Evolutionary conservation across 37 sponge, comb jelly and placozoan genomes (phyloP), one percentile per base, ranked within the genome.

Genomic region (Spongilla lacustris): DNA sequence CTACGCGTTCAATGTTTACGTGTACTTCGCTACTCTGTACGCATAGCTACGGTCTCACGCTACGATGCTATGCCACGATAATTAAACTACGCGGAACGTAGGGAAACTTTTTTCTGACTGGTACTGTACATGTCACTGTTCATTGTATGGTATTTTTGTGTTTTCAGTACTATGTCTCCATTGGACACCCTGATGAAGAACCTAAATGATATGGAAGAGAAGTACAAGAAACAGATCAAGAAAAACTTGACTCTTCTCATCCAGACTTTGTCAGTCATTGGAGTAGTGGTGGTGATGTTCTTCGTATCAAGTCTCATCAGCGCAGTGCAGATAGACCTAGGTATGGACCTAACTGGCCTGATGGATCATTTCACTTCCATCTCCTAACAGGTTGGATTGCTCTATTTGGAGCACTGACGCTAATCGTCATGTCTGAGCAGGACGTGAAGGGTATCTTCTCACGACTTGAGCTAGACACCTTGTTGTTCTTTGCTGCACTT

Each of bases 391-490:
- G 97, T 29, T 97, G 97, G 97, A 94, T 94, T 79, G 95, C 95
- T 34, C 31, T 97, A 74, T 92, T 97, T 86, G 97, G 97, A 35
- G 92, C 91, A 28, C 36, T 97, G 33, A 72, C 75, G 0, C 83
- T 97, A 21, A 80, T 97, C 19, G 37, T 97, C 28, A 38, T 95
- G 29, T 92, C 96, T 74, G 77, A 92, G 32, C 92, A 96, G 21
- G 93, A 96, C 27, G 50, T 98, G 79, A 96, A 98, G 76, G 36
- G 83, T 0, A 33, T 98, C 30, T 81, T 98, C n/a, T 89, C 96
- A 81, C 96, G 96, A 85, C 93, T 98, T 35, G 98, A 98, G 71
- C 96, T 96, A 96, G 94, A 88, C 22, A 98, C 98, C 36, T 94
- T 98, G 11, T 79, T 98, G 69, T 98, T 98, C 90, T 98, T 98